These are phyloP conservation scores for Dendrocopos noguchii DNA, from an alignment of 2,113 vertebrate species.

Conservation along the genomic window DNA sequence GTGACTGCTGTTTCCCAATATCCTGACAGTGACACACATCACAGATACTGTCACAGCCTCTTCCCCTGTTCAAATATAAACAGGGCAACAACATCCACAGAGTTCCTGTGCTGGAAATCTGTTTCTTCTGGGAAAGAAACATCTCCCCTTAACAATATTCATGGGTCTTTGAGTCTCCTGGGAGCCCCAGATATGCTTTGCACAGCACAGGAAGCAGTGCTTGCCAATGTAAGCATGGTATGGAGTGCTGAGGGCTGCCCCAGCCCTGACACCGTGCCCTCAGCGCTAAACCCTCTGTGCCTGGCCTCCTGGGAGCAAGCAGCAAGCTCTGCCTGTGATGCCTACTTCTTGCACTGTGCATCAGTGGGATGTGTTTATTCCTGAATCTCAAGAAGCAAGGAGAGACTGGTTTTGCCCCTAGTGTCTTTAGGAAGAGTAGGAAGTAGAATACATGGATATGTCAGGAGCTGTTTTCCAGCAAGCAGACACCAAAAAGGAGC, in stretches of 20 bases:
- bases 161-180: neutral
- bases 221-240: neutral
- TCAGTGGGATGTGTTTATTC: neutral
- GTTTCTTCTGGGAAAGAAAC: slow-evolving; percentile 7
- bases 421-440: neutral
- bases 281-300: rapidly evolving
- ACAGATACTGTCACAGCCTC: neutral
- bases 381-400: neutral
- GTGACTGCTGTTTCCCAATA: neutral
- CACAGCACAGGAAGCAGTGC: neutral
- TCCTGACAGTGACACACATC: neutral
- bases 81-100: neutral
- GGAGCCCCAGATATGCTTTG: neutral
- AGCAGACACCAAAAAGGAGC: neutral
- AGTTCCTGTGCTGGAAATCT: neutral
- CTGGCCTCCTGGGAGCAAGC: rapidly evolving
- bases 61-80: neutral
- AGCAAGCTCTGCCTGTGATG: neutral
- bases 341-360: neutral
- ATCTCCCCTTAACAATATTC: neutral
- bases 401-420: neutral
- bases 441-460: neutral
- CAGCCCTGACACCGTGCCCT: neutral
- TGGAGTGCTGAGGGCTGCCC: neutral
- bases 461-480: neutral